Base-by-base conservation (phyloP, 1,140 invertebrate species). In the Leptopilina clavipes region DNA sequence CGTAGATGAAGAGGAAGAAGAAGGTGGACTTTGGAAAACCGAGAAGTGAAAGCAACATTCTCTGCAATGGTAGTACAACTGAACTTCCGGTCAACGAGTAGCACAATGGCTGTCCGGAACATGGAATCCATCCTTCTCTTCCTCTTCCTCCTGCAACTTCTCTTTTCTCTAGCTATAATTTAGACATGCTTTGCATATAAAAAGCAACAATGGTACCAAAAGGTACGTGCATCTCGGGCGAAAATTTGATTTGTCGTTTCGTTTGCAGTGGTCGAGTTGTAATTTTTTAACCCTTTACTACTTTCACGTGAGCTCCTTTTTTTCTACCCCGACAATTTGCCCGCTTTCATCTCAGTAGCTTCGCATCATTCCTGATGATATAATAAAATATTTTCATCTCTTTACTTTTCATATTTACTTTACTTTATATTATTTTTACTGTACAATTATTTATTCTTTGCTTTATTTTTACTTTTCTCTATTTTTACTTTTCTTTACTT, bases 181-280 rank as follows among this genome's bases (percentile, higher is more conserved):
- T 86, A 86, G 80, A 83, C 83, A 80, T 86, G 84, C 85, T 86
- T 86, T 86, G 84, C 85, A 85, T 86, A 85, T 86, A 86, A 86
- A 86, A 86, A 86, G 85, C 83, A 86, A 86, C 85, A 86, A 86
- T 86, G 83, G 85, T n/a, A 71, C 79, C 78, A n/a, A n/a, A 45
- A 77, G 81, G 74, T 75, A 77, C 78, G 77, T 48, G 78, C 80
- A 77, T 79, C 43, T 79, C 70, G 83, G 81, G 84, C 78, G 82
- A 86, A 84, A 86, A 85, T 86, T 86, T 86, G 84, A 86, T 86
- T 86, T 86, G 85, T 86, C 84, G 82, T 80, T 76, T 79, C 70
- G 78, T 73, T 78, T 74, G 56, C 56, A 25, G 56, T 25, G 19
- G 11, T 14, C 22, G 56, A 25, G 81, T 80, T 84, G 79, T 78